These are phyloP conservation scores for Euthynnus affinis DNA, from an alignment of 2,797 vertebrate genomes.

Conservation along the genomic window DNA sequence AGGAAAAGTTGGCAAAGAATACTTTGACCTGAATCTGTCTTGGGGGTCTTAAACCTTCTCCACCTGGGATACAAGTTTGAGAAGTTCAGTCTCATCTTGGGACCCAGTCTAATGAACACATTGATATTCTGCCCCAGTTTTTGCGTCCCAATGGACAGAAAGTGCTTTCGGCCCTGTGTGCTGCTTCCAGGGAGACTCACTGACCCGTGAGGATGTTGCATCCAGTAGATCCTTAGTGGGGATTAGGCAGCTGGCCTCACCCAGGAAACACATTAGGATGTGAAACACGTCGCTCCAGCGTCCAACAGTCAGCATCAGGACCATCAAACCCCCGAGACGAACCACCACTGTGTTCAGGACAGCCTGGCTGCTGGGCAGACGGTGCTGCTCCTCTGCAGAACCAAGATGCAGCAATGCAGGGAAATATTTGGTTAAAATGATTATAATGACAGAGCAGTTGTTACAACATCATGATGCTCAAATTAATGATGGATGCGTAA, in stretches of 20 bases:
- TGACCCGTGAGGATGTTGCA: constrained; percentile 86
- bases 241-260: constrained; percentile 91
- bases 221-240: constrained; percentile 84
- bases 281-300: constrained; percentile 92
- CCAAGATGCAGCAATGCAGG: constrained; percentile 12
- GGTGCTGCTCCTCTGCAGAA: constrained; percentile 88
- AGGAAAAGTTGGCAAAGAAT: constrained; percentile 56
- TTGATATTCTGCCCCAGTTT: constrained; percentile 71
- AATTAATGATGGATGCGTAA: neutral
- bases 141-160: constrained; percentile 32
- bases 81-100: constrained; percentile 60
- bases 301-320: constrained; percentile 94
- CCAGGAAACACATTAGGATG: constrained; percentile 89
- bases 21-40: constrained; percentile 75
- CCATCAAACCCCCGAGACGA: constrained; percentile 90
- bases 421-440: neutral
- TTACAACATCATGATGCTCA: neutral
- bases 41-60: constrained; percentile 61
- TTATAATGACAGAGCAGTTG: neutral
- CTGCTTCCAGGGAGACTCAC: constrained; percentile 56
- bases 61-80: constrained; percentile 67
- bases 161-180: constrained; percentile 41
- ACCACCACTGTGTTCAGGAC: constrained; percentile 88
- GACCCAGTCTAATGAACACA: constrained; percentile 67
- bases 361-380: constrained; percentile 69